Evolutionary conservation across 1,140 invertebrate genomes (phyloP), one percentile per base, ranked within the genome.

Genomic region (Calephelis nemesis): DNA sequence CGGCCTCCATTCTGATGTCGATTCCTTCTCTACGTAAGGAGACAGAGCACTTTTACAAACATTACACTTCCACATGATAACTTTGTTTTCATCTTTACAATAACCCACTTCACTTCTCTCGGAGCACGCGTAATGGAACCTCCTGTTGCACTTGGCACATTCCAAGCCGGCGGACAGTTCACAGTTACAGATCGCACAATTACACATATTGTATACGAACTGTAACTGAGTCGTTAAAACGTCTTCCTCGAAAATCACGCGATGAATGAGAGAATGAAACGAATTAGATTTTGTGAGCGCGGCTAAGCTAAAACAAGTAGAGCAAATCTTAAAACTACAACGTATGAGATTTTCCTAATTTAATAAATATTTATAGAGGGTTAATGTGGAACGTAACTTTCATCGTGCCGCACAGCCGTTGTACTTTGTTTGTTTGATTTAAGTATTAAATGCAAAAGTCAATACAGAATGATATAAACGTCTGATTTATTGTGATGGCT

Each of bases 211-310:
- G 19, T 10, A 12, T 15, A 0, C 7, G 11, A 39, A 58, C 12
- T 58, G 12, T 12, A 58, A 40, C 19, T 4, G 11, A 11, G 3
- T 11, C 19, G 54, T 7, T 58, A 58, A 58, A 58, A 58, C 54
- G 54, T 19, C 54, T 58, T 7, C 54, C 54, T 58, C 54, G 54
- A 58, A 58, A 58, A 58, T 12, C 54, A 39, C 54, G 54, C 54
- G 54, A 58, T 30, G 54, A 58, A 58, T 58, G 54, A 58, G 15
- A 40, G 54, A 58, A 58, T 39, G 6, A 30, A 39, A 58, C 54
- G 19, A 58, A 7, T 45, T 45, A 45, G 42, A 45, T 58, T 58
- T 58, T 12, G 54, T 58, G 54, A 6, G 54, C 54, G 54, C 11
- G 30, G 11, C 30, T 58, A 39, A 19, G 52, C 52, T 54, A 19